Conservation (phyloP, 1,140 invertebrate species). For the Carposina sasakii region DNA sequence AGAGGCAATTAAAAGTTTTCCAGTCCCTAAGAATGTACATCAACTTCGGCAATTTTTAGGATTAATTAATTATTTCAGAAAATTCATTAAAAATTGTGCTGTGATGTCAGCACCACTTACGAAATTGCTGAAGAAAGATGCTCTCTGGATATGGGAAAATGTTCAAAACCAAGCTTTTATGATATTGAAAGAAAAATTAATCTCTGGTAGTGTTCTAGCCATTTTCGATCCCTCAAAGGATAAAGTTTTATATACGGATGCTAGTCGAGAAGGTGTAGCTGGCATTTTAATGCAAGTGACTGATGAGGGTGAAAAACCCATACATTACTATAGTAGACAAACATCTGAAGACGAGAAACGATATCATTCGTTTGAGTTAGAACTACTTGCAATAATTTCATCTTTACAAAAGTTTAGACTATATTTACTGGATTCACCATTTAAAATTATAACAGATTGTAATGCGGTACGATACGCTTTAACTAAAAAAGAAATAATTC, state of each 20-base stretch:
- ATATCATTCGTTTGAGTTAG: not conserved
- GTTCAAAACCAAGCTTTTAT: not conserved
- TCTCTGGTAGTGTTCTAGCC: not conserved
- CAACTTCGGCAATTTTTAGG: slow-evolving; percentile 12
- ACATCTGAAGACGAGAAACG: not conserved
- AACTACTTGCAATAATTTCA: not conserved
- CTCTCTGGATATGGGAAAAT: slow-evolving; percentile 15
- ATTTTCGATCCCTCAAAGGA: not conserved
- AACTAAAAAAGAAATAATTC: slow-evolving; percentile 19
- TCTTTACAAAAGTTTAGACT: not conserved
- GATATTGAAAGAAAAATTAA: not conserved
- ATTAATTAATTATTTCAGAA: slow-evolving; percentile 23
- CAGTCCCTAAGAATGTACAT: slow-evolving; percentile 20
- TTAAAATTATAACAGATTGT: no score
- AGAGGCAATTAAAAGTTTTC: slow-evolving; percentile 8
- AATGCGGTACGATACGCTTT: no score
- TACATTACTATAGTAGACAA: not conserved
- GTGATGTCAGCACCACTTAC: slow-evolving; percentile 25
- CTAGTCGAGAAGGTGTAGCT: not conserved
- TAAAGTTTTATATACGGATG: slow-evolving; percentile 16
- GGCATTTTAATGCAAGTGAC: slow-evolving; percentile 5
- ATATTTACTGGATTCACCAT: no score
- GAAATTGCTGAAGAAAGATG: slow-evolving; percentile 22
- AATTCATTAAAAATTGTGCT: slow-evolving; percentile 29
- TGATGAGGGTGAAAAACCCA: not conserved